Evolutionary conservation across 2,888 invertebrate genomes (phyloP).

Genomic region (Anodontia alba): DNA sequence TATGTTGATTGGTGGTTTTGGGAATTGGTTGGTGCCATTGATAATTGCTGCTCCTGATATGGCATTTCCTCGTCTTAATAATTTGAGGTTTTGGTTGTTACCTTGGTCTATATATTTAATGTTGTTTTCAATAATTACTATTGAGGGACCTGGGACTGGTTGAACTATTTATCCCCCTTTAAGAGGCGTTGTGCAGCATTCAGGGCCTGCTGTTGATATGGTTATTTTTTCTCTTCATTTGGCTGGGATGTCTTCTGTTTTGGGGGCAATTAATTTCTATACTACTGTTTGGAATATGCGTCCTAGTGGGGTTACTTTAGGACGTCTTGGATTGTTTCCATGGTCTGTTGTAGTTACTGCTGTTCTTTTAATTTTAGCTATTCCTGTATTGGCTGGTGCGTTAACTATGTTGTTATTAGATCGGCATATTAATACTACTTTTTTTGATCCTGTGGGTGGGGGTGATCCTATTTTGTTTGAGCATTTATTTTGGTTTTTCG

Average conservation of each 20-base stretch:
- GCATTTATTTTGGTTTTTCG: constrained; percentile 95
- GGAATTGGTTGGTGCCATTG: constrained; percentile 92
- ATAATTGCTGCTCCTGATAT: constrained; percentile 92
- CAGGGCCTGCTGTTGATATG: constrained; percentile 90
- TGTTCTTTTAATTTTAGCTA: constrained; percentile 88
- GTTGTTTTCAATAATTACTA: constrained; percentile 88
- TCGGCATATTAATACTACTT: constrained; percentile 92
- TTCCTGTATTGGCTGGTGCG: constrained; percentile 92
- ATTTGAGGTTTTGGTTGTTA: constrained; percentile 93
- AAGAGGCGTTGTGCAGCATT: constrained; percentile 88
- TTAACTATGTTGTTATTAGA: constrained; percentile 92
- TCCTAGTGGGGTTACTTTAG: constrained; percentile 87
- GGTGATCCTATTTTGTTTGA: constrained; percentile 93
- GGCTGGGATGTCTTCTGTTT: constrained; percentile 89
- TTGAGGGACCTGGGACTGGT: constrained; percentile 91
- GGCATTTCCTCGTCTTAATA: constrained; percentile 93
- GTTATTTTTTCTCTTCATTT: constrained; percentile 92
- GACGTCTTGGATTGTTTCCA: constrained; percentile 90
- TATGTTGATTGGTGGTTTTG: constrained; percentile 90
- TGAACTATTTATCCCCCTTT: constrained; percentile 92
- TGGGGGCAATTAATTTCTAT: constrained; percentile 93
- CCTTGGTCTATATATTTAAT: constrained; percentile 89
- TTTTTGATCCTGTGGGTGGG: constrained; percentile 92
- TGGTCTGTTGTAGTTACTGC: constrained; percentile 90
- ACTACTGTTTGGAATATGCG: constrained; percentile 91